Percentiles rank a stretch among this genome's conserved stretches.
Evolutionary conservation across 2,797 vertebrate species (phyloP).

Genomic region (Masticophis lateralis): DNA sequence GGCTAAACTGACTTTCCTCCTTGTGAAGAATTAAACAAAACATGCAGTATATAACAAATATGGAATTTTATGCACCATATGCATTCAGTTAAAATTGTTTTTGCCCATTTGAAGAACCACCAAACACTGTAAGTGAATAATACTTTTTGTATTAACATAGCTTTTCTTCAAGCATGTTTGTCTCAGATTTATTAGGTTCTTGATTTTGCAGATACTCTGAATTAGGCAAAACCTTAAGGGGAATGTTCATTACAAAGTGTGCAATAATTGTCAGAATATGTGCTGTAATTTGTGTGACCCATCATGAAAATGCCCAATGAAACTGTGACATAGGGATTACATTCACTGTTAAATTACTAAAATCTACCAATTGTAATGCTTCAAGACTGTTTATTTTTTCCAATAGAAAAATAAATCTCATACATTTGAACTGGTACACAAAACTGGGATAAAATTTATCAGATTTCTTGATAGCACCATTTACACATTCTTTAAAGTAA

Average conservation of each 20-base stretch:
- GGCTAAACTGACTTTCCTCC: conserved; percentile 56
- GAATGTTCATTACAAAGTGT: conserved; percentile 62
- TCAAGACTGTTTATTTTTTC: conserved; percentile 86
- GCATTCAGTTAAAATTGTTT: conserved; percentile 50
- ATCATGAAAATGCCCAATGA: conserved; percentile 67
- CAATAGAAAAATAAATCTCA: conserved; percentile 89
- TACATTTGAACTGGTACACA: conserved; percentile 88
- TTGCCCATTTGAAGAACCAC: conserved; percentile 62
- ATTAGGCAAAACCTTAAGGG: conserved; percentile 56
- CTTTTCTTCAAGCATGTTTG: conserved; percentile 63
- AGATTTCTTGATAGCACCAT: conserved; percentile 86
- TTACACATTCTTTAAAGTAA: conserved; percentile 88
- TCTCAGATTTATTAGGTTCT: conserved; percentile 61
- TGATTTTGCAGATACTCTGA: conserved; percentile 49
- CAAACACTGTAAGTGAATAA: conserved; percentile 45
- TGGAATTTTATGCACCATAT: conserved; percentile 64
- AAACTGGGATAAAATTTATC: conserved; percentile 85
- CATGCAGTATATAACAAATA: conserved; percentile 65
- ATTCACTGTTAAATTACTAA: conserved; percentile 85
- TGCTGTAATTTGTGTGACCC: conserved; percentile 70
- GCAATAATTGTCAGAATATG: conserved; percentile 59
- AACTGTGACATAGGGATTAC: conserved; percentile 75
- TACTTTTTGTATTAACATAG: conserved; percentile 56
- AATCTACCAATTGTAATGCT: conserved; percentile 85
- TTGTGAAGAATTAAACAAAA: conserved; percentile 66